phyloP scores from a whole-genome alignment of 2,113 vertebrate species.

The Haplotaxodon microlepis region DNA sequence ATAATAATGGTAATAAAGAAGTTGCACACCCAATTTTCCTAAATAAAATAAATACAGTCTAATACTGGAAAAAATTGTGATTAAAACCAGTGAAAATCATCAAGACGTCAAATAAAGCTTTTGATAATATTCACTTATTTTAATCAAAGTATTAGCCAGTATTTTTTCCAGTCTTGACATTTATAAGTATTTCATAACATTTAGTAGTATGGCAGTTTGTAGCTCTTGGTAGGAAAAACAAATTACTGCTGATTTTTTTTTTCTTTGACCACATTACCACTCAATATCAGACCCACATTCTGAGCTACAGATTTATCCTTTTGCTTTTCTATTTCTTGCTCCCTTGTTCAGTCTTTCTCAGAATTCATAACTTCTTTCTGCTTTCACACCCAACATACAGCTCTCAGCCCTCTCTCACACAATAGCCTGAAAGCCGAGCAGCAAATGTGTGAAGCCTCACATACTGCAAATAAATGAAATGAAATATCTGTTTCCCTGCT shows the following conservation, averaged over 20 bases:
- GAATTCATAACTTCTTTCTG: background rate
- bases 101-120: background rate
- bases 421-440: background rate
- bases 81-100: background rate
- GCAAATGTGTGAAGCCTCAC: slow-evolving; percentile 32
- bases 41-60: background rate
- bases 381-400: background rate
- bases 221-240: background rate
- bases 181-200: background rate
- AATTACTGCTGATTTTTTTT: background rate
- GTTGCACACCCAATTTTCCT: background rate
- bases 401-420: background rate
- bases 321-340: background rate
- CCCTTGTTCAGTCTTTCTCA: background rate
- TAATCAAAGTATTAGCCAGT: background rate
- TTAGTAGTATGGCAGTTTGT: background rate
- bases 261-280: background rate
- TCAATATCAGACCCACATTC: background rate
- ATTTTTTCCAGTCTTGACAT: background rate
- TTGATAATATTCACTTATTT: background rate
- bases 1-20: background rate
- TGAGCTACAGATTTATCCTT: background rate
- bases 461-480: slow-evolving; percentile 24
- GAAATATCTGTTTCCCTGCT: background rate
- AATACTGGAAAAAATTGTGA: background rate